Base-by-base conservation (phyloP, 1,140 invertebrate species). In the Heliconius himera region DNA sequence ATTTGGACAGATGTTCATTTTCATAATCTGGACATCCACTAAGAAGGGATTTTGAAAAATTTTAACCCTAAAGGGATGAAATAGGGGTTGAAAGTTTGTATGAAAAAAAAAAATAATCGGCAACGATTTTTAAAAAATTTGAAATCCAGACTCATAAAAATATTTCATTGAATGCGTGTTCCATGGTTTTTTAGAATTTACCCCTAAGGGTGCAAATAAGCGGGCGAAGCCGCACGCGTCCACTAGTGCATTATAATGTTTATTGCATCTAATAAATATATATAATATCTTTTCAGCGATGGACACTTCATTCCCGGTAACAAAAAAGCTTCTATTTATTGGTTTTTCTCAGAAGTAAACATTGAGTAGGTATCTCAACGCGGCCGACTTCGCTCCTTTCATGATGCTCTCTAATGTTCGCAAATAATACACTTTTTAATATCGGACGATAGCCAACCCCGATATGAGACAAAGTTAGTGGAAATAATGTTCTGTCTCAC, bases 271-370 rank as follows among this genome's bases (percentile, higher is more conserved):
- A 66, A 66, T 5, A 29, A 66, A n/a, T 4, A 66, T 20, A 60
- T 60, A 26, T 29, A 29, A 16, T 13, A 29, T 66, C 13, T 66
- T 66, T 18, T 66, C 60, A 22, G n/a, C 11, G 60, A 29, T 66
- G 13, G 11, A 29, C 13, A 66, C 8, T 29, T 66, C 1, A 66
- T 66, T 8, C 20, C 54, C 8, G 8, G 54, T 75, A 66, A 41
- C 74, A n/a, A 38, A 20, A 75, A 70, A 75, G 74, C 66, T 33
- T 26, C 20, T 56, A n/a, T 75, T 75, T 75, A 75, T 75, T 75
- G 56, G 22, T 75, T 33, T 74, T 75, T 75, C 38, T 54, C 74
- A 54, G 66, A 76, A 76, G 60, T 70, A 76, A 71, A 49, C 66
- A 76, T 71, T 70, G 75, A 71, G 56, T 76, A 29, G 1, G 1